These are phyloP conservation scores for Tetrax tetrax DNA, from an alignment of 2,113 vertebrate species.

Conservation along the genomic window DNA sequence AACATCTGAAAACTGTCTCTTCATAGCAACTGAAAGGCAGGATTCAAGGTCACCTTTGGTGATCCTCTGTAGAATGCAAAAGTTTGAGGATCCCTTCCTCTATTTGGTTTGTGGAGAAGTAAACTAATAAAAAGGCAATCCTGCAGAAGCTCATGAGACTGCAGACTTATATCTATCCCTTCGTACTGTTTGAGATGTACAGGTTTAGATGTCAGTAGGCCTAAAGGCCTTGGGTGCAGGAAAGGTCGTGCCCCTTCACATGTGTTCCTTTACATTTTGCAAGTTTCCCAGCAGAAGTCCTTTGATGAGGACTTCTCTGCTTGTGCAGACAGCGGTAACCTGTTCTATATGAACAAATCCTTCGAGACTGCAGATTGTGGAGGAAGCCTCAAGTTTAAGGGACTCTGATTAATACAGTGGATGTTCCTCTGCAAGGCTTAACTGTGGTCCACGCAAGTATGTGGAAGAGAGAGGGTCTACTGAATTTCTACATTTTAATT, in stretches of 20 bases:
- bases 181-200: not conserved
- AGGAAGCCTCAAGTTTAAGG: not conserved
- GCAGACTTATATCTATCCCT: not conserved
- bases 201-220: not conserved
- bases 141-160: not conserved
- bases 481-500: not conserved
- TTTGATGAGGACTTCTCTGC: not conserved
- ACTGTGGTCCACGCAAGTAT: not conserved
- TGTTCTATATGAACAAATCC: not conserved
- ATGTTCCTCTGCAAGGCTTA: not conserved
- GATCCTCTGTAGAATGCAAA: not conserved
- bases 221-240: not conserved
- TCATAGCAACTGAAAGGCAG: not conserved
- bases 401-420: not conserved
- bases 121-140: not conserved
- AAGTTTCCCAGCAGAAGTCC: not conserved
- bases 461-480: not conserved
- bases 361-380: not conserved
- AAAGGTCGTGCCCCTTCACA: not conserved
- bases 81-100: not conserved
- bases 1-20: not conserved
- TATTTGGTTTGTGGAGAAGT: not conserved
- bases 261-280: not conserved
- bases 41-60: not conserved
- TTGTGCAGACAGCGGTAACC: not conserved